Percentiles rank a stretch among this genome's conserved stretches.
Evolutionary conservation across 2,888 invertebrate genomes (phyloP).

Genomic region (Caenorhabditis panamensis): DNA sequence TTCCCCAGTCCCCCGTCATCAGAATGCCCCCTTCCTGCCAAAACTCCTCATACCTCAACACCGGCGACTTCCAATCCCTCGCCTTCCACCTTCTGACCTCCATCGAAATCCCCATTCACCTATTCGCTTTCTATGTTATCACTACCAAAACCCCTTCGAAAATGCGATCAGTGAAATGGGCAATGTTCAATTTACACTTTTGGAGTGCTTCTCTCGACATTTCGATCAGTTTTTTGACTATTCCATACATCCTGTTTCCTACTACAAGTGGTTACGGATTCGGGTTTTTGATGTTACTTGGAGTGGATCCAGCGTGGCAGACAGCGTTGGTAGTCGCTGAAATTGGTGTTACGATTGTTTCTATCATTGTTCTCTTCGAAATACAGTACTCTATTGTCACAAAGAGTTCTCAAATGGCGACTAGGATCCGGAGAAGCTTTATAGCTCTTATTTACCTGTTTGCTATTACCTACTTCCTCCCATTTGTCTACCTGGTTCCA

Average conservation of each 20-base stretch:
- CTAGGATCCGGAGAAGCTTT: not conserved
- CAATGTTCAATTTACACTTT: conserved; percentile 26
- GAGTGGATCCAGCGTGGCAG: conserved; percentile 5
- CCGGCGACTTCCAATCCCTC: not conserved
- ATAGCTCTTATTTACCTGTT: not conserved
- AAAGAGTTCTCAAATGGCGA: not conserved
- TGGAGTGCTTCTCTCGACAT: conserved; percentile 21
- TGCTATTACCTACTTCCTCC: not conserved
- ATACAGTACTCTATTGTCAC: conserved; percentile 5
- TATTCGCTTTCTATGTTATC: conserved; percentile 15
- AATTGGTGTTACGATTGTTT: conserved; percentile 16
- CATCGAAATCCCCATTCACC: conserved; percentile 23
- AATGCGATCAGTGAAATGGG: conserved; percentile 28
- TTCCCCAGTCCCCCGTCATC: no score
- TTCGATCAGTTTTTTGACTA: conserved; percentile 10
- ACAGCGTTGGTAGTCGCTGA: conserved; percentile 3
- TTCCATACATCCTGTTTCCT: conserved; percentile 24
- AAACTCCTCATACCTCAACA: not conserved
- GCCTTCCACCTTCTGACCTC: conserved; percentile 14
- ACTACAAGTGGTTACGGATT: not conserved
- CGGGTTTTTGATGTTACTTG: conserved; percentile 16
- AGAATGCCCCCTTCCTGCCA: not conserved
- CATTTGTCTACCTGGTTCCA: not conserved
- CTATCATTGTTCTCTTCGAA: conserved; percentile 16
- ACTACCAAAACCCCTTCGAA: conserved; percentile 7